Conservation (phyloP, 2,888 invertebrate genomes). For the Stenolophus ochropezus region DNA sequence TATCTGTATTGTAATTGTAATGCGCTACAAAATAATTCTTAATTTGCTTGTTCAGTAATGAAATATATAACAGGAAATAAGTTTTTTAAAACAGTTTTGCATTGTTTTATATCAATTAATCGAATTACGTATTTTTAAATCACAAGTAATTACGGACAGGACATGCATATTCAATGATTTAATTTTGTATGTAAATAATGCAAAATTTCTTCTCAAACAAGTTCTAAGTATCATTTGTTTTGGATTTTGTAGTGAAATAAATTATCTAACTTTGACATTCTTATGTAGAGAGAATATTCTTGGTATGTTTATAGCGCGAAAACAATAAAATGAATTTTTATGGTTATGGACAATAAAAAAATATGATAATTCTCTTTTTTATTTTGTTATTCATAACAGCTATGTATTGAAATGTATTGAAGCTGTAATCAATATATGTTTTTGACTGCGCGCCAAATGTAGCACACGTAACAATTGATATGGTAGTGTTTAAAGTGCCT, state of each 20-base stretch:
- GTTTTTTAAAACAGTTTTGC: background rate
- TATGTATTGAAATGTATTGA: background rate
- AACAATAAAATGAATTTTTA: background rate
- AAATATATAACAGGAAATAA: background rate
- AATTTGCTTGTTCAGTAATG: background rate
- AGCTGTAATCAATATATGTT: background rate
- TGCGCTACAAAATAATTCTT: background rate
- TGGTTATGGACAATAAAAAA: background rate
- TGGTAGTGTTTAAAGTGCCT: background rate
- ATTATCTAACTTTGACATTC: background rate
- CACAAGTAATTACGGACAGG: background rate
- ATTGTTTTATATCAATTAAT: background rate
- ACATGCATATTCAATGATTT: background rate
- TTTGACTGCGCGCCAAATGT: constrained; percentile 9
- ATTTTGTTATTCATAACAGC: background rate
- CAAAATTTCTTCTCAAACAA: background rate
- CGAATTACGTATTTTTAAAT: background rate
- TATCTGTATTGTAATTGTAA: too few relatives aligned
- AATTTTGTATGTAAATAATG: background rate
- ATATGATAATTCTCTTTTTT: background rate
- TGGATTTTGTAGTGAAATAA: background rate
- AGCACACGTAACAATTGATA: background rate
- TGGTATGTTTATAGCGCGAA: background rate
- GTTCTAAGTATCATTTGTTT: background rate
- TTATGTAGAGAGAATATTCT: background rate